Conservation (phyloP, 1,140 invertebrate genomes). For the Anthonomus grandis region DNA sequence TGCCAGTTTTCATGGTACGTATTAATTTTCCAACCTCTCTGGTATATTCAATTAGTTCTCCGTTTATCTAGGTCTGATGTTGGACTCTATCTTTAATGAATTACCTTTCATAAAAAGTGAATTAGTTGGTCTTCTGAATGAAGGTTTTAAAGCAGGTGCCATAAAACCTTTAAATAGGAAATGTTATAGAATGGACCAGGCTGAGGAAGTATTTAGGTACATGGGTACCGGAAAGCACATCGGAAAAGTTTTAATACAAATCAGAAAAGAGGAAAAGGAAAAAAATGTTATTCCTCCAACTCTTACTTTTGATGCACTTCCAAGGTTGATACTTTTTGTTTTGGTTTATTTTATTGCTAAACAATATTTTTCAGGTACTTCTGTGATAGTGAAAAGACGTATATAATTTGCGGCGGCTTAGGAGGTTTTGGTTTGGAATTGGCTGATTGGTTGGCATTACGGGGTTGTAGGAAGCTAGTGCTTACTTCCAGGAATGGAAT, state of each 20-base stretch:
- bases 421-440: conserved; percentile 92
- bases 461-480: conserved; percentile 75
- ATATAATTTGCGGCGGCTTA: conserved; percentile 69
- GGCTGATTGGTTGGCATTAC: conserved; percentile 77
- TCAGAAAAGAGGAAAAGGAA: conserved; percentile 47
- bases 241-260: conserved; percentile 76
- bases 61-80: conserved; percentile 57
- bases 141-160: conserved; percentile 42
- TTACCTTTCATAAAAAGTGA: conserved; percentile 38
- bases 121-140: background rate
- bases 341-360: background rate
- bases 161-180: conserved; percentile 59
- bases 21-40: background rate
- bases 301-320: conserved; percentile 9
- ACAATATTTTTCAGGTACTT: conserved; percentile 14
- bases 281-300: background rate
- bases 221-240: conserved; percentile 86
- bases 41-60: background rate
- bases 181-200: conserved; percentile 59
- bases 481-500: conserved; percentile 78
- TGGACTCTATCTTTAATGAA: conserved; percentile 69
- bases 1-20: conserved; percentile 75
- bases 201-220: conserved; percentile 66
- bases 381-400: conserved; percentile 52
- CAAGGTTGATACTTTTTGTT: conserved; percentile 13